phyloP scores from a whole-genome alignment of 2,113 vertebrate species.

The Phasianus colchicus region DNA sequence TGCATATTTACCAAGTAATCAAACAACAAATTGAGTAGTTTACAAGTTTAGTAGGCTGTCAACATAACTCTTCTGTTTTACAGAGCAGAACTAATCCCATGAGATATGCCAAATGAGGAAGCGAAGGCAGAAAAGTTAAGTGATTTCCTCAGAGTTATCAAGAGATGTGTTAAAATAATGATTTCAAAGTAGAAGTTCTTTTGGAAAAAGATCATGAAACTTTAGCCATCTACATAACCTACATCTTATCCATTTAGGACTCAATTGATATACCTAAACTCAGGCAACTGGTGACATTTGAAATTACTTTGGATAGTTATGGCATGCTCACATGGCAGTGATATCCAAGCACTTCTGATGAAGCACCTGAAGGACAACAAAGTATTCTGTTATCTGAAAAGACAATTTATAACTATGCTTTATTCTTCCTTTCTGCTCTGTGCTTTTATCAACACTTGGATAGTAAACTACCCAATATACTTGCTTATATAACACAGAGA shows the following conservation, averaged over 20 bases:
- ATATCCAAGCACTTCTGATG: background rate
- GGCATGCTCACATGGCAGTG: fast-evolving
- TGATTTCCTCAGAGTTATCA: background rate
- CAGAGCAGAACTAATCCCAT: background rate
- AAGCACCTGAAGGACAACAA: background rate
- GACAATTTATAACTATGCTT: background rate
- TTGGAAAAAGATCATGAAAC: background rate
- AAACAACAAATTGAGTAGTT: background rate
- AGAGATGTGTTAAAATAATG: background rate
- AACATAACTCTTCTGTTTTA: background rate
- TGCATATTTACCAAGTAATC: background rate
- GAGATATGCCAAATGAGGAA: background rate
- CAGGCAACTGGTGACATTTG: background rate
- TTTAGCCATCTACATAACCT: background rate
- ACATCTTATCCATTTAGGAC: background rate
- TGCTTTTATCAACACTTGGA: background rate
- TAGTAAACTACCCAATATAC: background rate
- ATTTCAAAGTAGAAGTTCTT: background rate
- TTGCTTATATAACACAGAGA: background rate
- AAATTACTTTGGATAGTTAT: background rate
- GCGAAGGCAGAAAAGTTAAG: background rate
- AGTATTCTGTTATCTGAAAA: background rate
- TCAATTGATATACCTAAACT: background rate
- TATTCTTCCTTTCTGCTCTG: background rate
- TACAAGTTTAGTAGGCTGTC: background rate